Evolutionary conservation across 2,888 invertebrate genomes (phyloP).

Genomic region (Tenthredo mesomela): DNA sequence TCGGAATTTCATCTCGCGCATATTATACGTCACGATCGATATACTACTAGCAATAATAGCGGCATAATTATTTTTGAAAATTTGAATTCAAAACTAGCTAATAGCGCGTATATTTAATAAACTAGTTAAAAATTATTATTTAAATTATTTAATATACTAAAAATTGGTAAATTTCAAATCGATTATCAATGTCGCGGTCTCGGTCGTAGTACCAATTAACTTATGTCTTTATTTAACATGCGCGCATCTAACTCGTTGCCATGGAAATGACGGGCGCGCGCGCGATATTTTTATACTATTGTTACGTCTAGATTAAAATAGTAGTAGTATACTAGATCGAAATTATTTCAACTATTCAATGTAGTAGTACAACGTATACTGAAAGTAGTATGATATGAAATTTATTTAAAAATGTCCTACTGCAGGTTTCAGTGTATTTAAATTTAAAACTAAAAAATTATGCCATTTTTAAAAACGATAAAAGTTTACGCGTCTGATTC

Average conservation of each 20-base stretch:
- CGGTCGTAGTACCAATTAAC: neutral
- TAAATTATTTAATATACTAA: no score
- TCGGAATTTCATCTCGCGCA: neutral
- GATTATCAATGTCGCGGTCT: slow-evolving; percentile 5
- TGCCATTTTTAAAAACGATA: slow-evolving; percentile 78
- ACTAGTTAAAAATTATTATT: no score
- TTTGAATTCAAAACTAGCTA: neutral
- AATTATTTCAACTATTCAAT: slow-evolving; percentile 17
- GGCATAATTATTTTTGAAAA: slow-evolving; percentile 10
- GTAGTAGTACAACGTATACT: neutral
- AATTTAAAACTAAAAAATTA: slow-evolving; percentile 67
- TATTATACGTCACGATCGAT: neutral
- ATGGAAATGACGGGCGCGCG: slow-evolving; percentile 42
- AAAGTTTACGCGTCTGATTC: slow-evolving; percentile 73
- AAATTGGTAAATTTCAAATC: slow-evolving; percentile 2
- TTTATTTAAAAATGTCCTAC: slow-evolving; percentile 75
- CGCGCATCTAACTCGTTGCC: slow-evolving; percentile 31
- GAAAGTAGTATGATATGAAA: slow-evolving; percentile 30
- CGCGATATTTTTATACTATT: slow-evolving; percentile 43
- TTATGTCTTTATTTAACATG: slow-evolving; percentile 38
- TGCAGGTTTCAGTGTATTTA: slow-evolving; percentile 67
- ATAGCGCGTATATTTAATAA: no score
- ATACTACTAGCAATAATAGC: neutral
- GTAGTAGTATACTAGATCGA: slow-evolving; percentile 26
- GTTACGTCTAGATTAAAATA: slow-evolving; percentile 35